Evolutionary conservation across 2,888 invertebrate species (phyloP).

Genomic region (Catocala sponsa): DNA sequence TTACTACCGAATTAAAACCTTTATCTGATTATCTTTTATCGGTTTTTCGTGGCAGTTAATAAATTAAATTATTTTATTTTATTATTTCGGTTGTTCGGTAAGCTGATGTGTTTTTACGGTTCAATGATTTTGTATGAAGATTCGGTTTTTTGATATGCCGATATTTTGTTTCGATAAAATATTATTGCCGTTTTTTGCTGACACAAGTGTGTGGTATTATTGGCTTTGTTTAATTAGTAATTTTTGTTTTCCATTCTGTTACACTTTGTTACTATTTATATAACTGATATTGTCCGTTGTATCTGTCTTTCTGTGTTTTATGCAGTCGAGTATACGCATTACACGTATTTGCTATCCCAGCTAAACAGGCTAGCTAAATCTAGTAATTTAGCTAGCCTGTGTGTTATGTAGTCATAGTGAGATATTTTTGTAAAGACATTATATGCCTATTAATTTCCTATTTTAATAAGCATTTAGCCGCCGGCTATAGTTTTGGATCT

Average conservation of each 20-base stretch:
- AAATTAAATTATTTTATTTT: constrained; percentile 71
- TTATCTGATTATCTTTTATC: constrained; percentile 85
- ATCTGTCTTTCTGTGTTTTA: too few species aligned
- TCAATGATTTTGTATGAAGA: constrained; percentile 62
- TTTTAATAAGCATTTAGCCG: too few species aligned
- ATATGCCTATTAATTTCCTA: too few species aligned
- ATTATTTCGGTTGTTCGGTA: constrained; percentile 62
- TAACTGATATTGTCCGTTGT: too few species aligned
- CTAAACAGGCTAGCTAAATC: too few species aligned
- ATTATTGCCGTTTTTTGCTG: constrained; percentile 32
- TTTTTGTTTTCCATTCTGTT: neutral
- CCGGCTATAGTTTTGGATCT: too few species aligned
- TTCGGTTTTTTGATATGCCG: constrained; percentile 54
- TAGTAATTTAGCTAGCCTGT: too few species aligned
- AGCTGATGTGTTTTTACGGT: constrained; percentile 81
- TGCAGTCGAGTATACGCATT: too few species aligned
- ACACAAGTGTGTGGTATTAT: constrained; percentile 37
- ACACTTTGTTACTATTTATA: too few species aligned
- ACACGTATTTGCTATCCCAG: too few species aligned
- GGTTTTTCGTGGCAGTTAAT: constrained; percentile 51
- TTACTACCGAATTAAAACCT: constrained; percentile 76
- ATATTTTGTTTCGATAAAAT: constrained; percentile 44
- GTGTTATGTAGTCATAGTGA: too few species aligned
- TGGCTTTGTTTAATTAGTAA: constrained; percentile 9
- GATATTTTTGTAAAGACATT: too few species aligned